Evolutionary conservation across 2,113 vertebrate genomes (phyloP).

Genomic region (Rhombomys opimus): DNA sequence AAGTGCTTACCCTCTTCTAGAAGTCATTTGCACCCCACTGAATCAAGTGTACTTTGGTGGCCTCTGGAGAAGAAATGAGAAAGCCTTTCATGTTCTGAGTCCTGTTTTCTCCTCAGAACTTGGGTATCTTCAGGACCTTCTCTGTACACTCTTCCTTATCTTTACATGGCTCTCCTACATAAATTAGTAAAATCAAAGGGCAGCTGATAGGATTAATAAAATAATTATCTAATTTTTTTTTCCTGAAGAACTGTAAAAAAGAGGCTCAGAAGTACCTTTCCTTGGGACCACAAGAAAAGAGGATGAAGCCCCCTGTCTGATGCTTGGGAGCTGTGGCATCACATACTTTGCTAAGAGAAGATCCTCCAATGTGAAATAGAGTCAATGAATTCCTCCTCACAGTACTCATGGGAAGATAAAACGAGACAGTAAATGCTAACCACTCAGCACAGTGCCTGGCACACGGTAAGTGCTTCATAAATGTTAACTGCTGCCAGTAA

Average conservation of each 20-base stretch:
- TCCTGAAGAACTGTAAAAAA: background rate
- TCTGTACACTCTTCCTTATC: background rate
- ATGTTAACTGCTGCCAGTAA: slow-evolving; percentile 61
- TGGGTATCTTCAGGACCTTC: background rate
- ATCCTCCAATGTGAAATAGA: slow-evolving; percentile 24
- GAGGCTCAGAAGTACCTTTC: background rate
- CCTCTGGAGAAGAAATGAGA: background rate
- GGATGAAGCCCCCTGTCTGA: background rate
- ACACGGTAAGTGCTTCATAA: slow-evolving; percentile 67
- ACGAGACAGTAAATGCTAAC: slow-evolving; percentile 66
- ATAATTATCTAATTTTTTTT: background rate
- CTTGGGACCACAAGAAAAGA: background rate
- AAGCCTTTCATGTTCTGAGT: accelerated
- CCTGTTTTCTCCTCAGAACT: background rate
- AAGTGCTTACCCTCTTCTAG: background rate
- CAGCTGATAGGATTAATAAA: background rate
- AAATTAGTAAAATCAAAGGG: background rate
- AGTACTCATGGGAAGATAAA: slow-evolving; percentile 33
- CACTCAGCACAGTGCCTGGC: slow-evolving; percentile 68
- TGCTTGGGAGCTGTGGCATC: background rate
- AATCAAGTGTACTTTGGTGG: background rate
- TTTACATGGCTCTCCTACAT: background rate
- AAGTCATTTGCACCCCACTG: background rate
- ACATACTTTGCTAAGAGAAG: slow-evolving; percentile 5
- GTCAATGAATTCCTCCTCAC: slow-evolving; percentile 43